These are phyloP conservation scores for Leptobrachium ailaonicum DNA, from an alignment of 2,113 vertebrate species.

Conservation along the genomic window DNA sequence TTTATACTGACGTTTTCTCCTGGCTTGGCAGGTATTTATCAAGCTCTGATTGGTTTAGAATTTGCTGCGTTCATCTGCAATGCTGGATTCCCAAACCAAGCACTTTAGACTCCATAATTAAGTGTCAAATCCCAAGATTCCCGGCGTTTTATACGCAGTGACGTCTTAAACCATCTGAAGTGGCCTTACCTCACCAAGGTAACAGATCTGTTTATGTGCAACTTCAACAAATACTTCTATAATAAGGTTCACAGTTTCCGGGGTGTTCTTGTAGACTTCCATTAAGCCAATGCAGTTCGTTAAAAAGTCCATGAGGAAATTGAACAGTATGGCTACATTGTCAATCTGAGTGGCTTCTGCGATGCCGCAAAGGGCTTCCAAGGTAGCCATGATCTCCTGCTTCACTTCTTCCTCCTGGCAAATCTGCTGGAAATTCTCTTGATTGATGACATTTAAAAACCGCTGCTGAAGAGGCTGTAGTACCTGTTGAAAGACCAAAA, in stretches of 20 bases:
- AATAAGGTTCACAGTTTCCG: conserved; percentile 97
- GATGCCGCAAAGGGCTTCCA: conserved; percentile 95
- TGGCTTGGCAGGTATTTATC: no score
- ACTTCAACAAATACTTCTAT: conserved; percentile 99
- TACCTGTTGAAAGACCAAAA: conserved; percentile 68
- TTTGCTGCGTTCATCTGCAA: no score
- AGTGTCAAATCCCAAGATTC: no score
- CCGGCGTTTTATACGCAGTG: no score
- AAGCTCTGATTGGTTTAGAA: no score
- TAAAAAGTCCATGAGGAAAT: conserved; percentile 97
- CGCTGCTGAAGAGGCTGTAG: conserved; percentile 95
- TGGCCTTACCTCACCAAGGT: conserved; percentile 90
- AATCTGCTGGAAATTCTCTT: conserved; percentile 96
- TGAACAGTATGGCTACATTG: conserved; percentile 94
- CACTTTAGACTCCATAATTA: no score
- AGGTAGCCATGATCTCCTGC: conserved; percentile 89
- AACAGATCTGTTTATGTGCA: conserved; percentile 98
- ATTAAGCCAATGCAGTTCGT: conserved; percentile 97
- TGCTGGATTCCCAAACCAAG: no score
- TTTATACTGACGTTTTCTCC: no score
- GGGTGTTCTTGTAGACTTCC: conserved; percentile 97
- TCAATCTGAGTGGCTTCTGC: conserved; percentile 97
- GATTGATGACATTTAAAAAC: conserved; percentile 96
- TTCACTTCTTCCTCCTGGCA: conserved; percentile 95
- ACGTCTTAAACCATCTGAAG: no score